Percentiles rank a stretch among this genome's conserved stretches.
These are phyloP conservation scores for Pogonus chalceus DNA, from an alignment of 1,140 invertebrate species.

Conservation along the genomic window DNA sequence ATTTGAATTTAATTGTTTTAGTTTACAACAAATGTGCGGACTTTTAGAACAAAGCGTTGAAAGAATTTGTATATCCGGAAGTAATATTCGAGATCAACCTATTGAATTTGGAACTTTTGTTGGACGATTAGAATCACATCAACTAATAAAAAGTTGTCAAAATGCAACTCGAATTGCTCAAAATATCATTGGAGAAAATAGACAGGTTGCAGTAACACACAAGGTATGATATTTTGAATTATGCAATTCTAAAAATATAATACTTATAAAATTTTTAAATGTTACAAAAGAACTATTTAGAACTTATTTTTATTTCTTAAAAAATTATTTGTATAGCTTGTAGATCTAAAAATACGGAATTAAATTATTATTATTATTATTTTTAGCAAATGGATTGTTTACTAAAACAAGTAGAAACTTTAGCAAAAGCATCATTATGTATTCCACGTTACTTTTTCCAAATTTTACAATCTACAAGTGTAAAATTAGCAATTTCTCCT, in stretches of 20 bases:
- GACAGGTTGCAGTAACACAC: conserved; percentile 35
- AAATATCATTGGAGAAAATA: conserved; percentile 24
- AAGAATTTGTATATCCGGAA: conserved; percentile 44
- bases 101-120: conserved; percentile 27
- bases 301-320: conserved; percentile 1
- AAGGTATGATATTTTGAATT: conserved; percentile 26
- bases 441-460: conserved; percentile 85
- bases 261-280: conserved; percentile 3
- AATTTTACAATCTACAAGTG: conserved; percentile 68
- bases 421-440: conserved; percentile 55
- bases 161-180: conserved; percentile 31
- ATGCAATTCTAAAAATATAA: not conserved
- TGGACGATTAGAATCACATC: conserved; percentile 30
- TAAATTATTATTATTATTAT: conserved; percentile 14
- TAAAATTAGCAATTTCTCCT: conserved; percentile 74
- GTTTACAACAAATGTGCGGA: conserved; percentile 66
- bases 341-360: not conserved
- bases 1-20: conserved; percentile 28
- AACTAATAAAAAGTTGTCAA: conserved; percentile 32
- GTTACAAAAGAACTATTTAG: not conserved
- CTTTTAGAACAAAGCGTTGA: conserved; percentile 68
- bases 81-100: conserved; percentile 23
- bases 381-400: conserved; percentile 62
- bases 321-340: not conserved
- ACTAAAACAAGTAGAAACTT: conserved; percentile 52